phyloP scores from a whole-genome alignment of 2,888 invertebrate species.

The Lomographa bimaculata region DNA sequence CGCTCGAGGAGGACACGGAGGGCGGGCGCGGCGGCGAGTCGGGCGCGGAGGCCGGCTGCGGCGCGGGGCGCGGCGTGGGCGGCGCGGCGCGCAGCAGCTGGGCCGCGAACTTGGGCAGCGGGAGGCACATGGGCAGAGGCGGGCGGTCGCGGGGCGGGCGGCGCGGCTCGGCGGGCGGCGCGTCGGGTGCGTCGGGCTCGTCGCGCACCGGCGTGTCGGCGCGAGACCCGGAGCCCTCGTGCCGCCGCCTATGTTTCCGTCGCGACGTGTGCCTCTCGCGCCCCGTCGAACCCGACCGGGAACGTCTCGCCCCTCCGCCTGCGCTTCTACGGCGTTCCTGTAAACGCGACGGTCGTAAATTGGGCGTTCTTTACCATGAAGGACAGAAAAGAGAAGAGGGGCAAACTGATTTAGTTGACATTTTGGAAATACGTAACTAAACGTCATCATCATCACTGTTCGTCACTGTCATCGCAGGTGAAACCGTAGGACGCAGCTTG shows the following conservation, averaged over 20 bases:
- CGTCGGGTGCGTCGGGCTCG: constrained; percentile 88
- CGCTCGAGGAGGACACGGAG: constrained; percentile 90
- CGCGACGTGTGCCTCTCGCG: constrained; percentile 62
- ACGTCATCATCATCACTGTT: too few relatives aligned
- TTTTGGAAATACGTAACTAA: too few relatives aligned
- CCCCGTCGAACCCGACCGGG: constrained; percentile 58
- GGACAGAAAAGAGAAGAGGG: too few relatives aligned
- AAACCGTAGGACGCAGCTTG: too few relatives aligned
- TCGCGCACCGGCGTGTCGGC: constrained; percentile 86
- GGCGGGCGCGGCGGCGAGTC: constrained; percentile 88
- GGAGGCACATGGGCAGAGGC: constrained; percentile 90
- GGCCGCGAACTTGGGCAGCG: constrained; percentile 94
- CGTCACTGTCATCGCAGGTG: too few relatives aligned
- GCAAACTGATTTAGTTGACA: too few relatives aligned
- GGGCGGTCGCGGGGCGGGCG: constrained; percentile 85
- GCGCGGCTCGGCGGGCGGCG: constrained; percentile 89
- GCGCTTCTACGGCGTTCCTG: constrained; percentile 67
- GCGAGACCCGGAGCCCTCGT: constrained; percentile 74
- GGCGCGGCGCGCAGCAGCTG: constrained; percentile 83
- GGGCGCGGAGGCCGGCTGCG: constrained; percentile 79
- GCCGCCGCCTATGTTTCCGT: constrained; percentile 76
- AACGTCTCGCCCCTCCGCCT: constrained; percentile 53
- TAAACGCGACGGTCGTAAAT: constrained; percentile 4
- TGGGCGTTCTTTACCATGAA: too few relatives aligned
- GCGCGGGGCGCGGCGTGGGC: constrained; percentile 70